phyloP scores from a whole-genome alignment of 2,888 invertebrate species.

The Apodemia zela region DNA sequence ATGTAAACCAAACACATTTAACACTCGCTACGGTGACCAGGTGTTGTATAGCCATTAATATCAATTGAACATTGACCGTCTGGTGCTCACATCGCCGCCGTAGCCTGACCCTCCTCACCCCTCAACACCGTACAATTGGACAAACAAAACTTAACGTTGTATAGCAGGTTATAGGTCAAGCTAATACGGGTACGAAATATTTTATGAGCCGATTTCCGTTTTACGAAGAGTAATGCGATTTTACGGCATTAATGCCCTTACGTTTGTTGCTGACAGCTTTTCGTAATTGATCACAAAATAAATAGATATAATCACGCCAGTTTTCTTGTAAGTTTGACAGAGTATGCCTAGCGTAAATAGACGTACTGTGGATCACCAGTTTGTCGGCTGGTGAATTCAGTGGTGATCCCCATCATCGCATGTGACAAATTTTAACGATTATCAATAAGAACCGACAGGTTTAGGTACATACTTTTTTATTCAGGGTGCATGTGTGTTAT shows the following conservation, averaged over 20 bases:
- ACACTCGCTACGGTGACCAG: constrained; percentile 60
- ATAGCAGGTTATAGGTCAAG: constrained; percentile 38
- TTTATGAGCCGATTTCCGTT: constrained; percentile 66
- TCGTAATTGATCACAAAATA: not conserved
- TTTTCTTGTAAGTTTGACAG: no score
- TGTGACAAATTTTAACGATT: no score
- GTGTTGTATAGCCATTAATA: constrained; percentile 72
- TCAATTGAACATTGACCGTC: constrained; percentile 74
- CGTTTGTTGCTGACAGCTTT: constrained; percentile 19
- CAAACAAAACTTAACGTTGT: constrained; percentile 26
- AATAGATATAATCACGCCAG: no score
- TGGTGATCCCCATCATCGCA: no score
- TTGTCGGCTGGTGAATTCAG: no score
- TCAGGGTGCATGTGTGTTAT: no score
- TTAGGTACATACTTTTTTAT: no score
- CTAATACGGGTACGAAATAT: constrained; percentile 54
- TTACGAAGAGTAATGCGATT: constrained; percentile 63
- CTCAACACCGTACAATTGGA: constrained; percentile 30
- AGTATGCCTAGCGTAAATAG: no score
- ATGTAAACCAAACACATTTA: constrained; percentile 51
- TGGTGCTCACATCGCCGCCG: constrained; percentile 45
- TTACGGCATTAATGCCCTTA: constrained; percentile 50
- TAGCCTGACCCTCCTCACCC: constrained; percentile 43
- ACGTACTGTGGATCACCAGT: no score
- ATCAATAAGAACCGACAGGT: no score